These are phyloP conservation scores for Hymenopus coronatus DNA, from an alignment of 2,888 invertebrate species.

Conservation along the genomic window DNA sequence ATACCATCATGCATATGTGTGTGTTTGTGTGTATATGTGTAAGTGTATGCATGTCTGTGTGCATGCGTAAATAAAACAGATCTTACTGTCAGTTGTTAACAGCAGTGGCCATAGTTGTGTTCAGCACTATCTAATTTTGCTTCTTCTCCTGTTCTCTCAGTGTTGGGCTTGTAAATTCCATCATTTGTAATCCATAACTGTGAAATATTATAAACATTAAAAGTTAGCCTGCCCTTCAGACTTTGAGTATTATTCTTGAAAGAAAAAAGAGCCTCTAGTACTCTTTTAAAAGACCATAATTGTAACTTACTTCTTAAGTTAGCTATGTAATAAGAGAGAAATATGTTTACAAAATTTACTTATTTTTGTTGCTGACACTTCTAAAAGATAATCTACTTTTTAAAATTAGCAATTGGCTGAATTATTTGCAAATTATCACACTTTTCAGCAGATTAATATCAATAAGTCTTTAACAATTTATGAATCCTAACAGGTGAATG, in stretches of 20 bases:
- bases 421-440: too few relatives aligned
- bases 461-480: too few relatives aligned
- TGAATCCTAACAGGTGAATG: too few relatives aligned
- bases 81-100: not conserved
- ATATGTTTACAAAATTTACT: not conserved
- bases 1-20: not conserved
- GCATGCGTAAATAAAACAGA: not conserved
- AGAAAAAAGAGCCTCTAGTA: not conserved
- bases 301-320: not conserved
- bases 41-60: not conserved
- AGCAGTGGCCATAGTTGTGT: not conserved
- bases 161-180: not conserved
- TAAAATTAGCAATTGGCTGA: not conserved
- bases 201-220: conserved; percentile 3
- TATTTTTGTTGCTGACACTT: not conserved
- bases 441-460: too few relatives aligned
- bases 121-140: not conserved
- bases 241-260: not conserved
- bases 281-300: not conserved
- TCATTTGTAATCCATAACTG: not conserved
- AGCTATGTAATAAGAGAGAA: not conserved
- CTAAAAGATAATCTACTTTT: not conserved
- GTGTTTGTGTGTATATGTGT: not conserved
- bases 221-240: not conserved
- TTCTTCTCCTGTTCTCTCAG: not conserved